phyloP scores from a whole-genome alignment of 2,888 invertebrate species.

The Molanna angustata region DNA sequence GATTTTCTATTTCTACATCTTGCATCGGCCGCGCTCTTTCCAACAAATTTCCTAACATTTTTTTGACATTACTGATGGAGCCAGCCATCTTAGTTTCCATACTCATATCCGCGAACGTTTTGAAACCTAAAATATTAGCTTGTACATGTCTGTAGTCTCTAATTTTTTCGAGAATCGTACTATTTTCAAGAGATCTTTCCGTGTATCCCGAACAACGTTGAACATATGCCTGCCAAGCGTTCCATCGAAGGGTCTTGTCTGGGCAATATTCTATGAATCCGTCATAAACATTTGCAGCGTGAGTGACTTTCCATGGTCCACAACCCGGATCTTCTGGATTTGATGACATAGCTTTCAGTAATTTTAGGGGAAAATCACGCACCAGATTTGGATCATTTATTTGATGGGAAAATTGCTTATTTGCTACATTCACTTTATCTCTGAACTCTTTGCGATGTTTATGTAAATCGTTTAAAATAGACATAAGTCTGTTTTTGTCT shows the following conservation, averaged over 20 bases:
- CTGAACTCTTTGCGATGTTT: conserved; percentile 62
- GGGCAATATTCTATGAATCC: conserved; percentile 85
- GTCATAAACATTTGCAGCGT: conserved; percentile 70
- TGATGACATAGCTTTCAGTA: conserved; percentile 63
- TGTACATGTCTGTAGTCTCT: conserved; percentile 65
- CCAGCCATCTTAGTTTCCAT: conserved; percentile 95
- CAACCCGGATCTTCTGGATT: conserved; percentile 57
- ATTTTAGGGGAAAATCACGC: conserved; percentile 69
- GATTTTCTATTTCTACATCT: conserved; percentile 65
- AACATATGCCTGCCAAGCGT: conserved; percentile 78
- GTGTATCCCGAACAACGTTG: conserved; percentile 65
- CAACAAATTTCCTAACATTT: conserved; percentile 64
- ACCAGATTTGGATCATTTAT: conserved; percentile 65
- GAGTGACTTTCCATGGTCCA: conserved; percentile 82
- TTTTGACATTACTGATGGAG: conserved; percentile 68
- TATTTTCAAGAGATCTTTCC: conserved; percentile 67
- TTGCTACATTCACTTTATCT: conserved; percentile 63
- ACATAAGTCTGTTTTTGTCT: conserved; percentile 45
- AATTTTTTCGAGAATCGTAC: conserved; percentile 75
- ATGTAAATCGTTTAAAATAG: conserved; percentile 52
- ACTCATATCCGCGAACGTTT: conserved; percentile 78
- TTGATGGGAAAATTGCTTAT: conserved; percentile 63
- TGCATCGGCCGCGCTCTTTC: conserved; percentile 72
- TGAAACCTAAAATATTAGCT: conserved; percentile 75
- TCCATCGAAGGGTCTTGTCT: conserved; percentile 73